These are phyloP conservation scores for Xanthostigma xanthostigma DNA, from an alignment of 2,888 invertebrate genomes.

Conservation along the genomic window DNA sequence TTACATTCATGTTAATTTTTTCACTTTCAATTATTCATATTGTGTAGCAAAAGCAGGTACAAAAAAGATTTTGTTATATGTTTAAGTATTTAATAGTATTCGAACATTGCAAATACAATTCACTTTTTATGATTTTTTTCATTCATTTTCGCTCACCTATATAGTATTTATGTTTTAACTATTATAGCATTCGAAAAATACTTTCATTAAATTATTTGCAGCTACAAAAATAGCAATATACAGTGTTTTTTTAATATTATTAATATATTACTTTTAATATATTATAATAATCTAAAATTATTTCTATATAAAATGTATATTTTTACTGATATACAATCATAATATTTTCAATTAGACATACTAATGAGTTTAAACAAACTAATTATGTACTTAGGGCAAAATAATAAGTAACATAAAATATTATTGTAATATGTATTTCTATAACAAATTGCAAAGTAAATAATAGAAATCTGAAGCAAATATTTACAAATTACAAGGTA, in stretches of 20 bases:
- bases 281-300: not conserved
- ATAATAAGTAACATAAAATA: too few species aligned
- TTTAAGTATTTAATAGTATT: not conserved
- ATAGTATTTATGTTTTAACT: not conserved
- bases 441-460: too few species aligned
- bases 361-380: too few species aligned
- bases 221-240: not conserved
- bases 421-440: too few species aligned
- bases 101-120: not conserved
- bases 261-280: not conserved
- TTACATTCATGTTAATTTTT: too few species aligned
- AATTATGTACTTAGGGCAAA: too few species aligned
- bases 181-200: not conserved
- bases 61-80: not conserved
- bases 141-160: not conserved
- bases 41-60: constrained; percentile 1
- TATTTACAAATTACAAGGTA: too few species aligned
- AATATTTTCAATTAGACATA: too few species aligned
- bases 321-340: too few species aligned
- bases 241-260: not conserved
- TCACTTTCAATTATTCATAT: not conserved
- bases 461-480: too few species aligned
- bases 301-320: not conserved
- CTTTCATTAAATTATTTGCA: not conserved
- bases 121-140: not conserved